These are phyloP conservation scores for Antechinus flavipes DNA, from an alignment of 2,113 vertebrate genomes.

Conservation along the genomic window DNA sequence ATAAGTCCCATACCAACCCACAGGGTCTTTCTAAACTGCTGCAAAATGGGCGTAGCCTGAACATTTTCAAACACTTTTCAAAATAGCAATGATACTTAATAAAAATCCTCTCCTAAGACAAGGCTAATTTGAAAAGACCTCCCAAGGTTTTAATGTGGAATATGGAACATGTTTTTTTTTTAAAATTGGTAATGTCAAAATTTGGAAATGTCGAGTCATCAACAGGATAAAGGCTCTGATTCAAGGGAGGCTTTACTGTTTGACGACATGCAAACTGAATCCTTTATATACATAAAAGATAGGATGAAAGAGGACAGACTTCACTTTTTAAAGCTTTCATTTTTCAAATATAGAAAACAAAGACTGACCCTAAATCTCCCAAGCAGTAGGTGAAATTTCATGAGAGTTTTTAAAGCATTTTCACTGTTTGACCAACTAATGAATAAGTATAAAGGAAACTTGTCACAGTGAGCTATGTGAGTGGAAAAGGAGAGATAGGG, in stretches of 20 bases:
- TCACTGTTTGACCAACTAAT: neutral
- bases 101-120: neutral
- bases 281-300: neutral
- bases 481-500: neutral
- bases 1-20: neutral
- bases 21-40: neutral
- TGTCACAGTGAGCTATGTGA: neutral
- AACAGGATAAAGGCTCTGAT: neutral
- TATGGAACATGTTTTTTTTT: neutral
- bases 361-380: neutral
- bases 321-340: neutral
- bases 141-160: neutral
- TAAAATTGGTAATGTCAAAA: neutral
- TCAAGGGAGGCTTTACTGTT: neutral
- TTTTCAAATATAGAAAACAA: constrained; percentile 9
- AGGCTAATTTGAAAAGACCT: constrained; percentile 2
- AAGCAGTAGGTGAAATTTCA: neutral
- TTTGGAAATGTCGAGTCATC: neutral
- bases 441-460: neutral
- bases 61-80: neutral
- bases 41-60: neutral
- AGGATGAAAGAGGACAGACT: neutral
- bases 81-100: neutral
- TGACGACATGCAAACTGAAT: neutral
- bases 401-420: neutral